Base-by-base conservation (phyloP, 2,888 invertebrate genomes). In the Rhopalosiphum nymphaeae region DNA sequence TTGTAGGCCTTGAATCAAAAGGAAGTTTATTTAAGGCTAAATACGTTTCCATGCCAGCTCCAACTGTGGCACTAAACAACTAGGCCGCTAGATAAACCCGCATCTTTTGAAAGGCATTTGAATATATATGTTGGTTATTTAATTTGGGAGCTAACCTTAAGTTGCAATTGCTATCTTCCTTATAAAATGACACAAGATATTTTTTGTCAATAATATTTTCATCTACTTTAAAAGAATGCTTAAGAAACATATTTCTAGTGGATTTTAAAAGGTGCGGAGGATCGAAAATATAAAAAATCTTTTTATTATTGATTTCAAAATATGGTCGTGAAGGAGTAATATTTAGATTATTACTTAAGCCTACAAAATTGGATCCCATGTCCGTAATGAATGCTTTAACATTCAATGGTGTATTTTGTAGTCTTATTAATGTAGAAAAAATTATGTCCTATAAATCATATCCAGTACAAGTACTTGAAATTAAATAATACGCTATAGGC, bases 41-140 rank as follows among this genome's bases (percentile, higher is more conserved):
- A 89, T 88, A 89, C 16, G 89, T 89, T 89, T 89, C 89, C 56
- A 89, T 61, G 89, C 61, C 89, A 57, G 61, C 89, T 61, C 61
- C 89, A 89, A 56, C 56, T n/a, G 89, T 89, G 9, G 53, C 36
- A 89, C 89, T 89, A 53, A 89, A 89, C 29, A 56, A n/a, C 53
- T 89, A 5, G 26, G 56, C 89, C 10, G 89, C 89, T 21, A 89
- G 36, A 36, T 89, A 89, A 56, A 89, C 56, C 21, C 21, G 46
- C n/a, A 89, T 89, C 89, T 89, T 89, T 26, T 89, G 89, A 21
- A 89, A 89, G n/a, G 87, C 49, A 89, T 56, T 56, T 36, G n/a
- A 36, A 87, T 87, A 84, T 16, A 36, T 36, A 46, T 87, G 88
- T 36, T n/a, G 89, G 11, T 57, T 16, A 56, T 44, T 89, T 25